These are phyloP conservation scores for Dicerorhinus sumatrensis DNA, from an alignment of 2,113 vertebrate genomes.

Conservation along the genomic window DNA sequence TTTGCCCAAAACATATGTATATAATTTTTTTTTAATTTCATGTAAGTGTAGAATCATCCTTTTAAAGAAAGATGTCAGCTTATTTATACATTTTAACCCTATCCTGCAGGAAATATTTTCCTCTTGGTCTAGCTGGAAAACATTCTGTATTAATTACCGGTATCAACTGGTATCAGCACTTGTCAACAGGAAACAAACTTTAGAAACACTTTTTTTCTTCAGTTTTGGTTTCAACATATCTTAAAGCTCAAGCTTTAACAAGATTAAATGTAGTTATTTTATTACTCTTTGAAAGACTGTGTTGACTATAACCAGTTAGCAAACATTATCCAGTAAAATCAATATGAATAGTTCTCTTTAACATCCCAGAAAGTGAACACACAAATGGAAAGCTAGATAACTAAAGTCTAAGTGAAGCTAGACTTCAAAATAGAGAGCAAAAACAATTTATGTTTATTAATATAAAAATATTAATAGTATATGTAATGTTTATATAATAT, in stretches of 20 bases:
- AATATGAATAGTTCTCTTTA: conserved; percentile 1
- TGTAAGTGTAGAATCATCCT: background rate
- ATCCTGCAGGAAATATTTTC: conserved; percentile 4
- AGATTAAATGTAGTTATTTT: conserved; percentile 22
- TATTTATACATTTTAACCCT: background rate
- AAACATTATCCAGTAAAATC: conserved; percentile 35
- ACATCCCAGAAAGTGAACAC: conserved; percentile 19
- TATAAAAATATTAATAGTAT: background rate
- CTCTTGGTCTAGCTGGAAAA: background rate
- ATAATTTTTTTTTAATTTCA: background rate
- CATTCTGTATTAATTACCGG: conserved; percentile 8
- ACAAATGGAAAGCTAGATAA: background rate
- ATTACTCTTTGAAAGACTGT: background rate
- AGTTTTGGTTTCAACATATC: conserved; percentile 45
- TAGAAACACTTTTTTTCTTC: background rate
- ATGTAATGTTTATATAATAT: background rate
- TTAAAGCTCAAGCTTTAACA: conserved; percentile 20
- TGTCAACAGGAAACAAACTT: conserved; percentile 31
- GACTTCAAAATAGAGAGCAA: background rate
- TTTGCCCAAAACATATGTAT: background rate
- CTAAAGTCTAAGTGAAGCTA: background rate
- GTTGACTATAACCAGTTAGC: conserved; percentile 8
- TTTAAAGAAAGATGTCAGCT: background rate
- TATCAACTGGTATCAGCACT: background rate
- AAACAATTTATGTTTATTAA: background rate